A percentile compares a stretch with the other conserved stretches of the same genome.
Conservation (phyloP, 2,797 vertebrate genomes). For the Notoglanidium macrostoma region DNA sequence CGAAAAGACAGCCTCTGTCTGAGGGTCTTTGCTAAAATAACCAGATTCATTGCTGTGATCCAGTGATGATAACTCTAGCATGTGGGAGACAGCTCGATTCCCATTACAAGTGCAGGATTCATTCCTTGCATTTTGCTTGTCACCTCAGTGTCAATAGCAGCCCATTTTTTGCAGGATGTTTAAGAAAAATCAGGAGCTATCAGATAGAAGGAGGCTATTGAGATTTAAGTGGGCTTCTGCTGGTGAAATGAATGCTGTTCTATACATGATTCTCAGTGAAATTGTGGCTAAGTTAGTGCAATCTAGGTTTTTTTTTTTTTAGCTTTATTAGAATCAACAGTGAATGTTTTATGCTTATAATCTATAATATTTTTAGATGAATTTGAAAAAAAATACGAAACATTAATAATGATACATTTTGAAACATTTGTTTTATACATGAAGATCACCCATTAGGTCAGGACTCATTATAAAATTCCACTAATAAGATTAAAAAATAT, state of each 20-base stretch:
- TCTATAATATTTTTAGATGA: not conserved
- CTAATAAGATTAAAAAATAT: conserved; percentile 9
- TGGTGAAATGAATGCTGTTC: conserved; percentile 56
- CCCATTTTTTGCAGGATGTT: conserved; percentile 67
- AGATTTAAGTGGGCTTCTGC: conserved; percentile 59
- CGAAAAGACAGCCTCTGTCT: conserved; percentile 69
- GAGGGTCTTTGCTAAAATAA: conserved; percentile 67
- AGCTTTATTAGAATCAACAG: not conserved
- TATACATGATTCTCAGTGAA: not conserved
- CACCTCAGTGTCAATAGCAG: conserved; percentile 68
- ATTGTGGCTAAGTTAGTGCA: not conserved
- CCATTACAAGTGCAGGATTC: conserved; percentile 72
- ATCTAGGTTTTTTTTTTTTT: not conserved
- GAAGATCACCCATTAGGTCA: not conserved
- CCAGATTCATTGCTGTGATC: conserved; percentile 72
- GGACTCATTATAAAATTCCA: conserved; percentile 1
- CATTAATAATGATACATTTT: not conserved
- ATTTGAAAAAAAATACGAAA: not conserved
- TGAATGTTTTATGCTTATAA: not conserved
- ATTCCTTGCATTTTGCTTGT: conserved; percentile 69
- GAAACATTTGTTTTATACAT: conserved; percentile 16
- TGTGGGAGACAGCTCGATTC: conserved; percentile 68
- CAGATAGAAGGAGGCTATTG: conserved; percentile 55
- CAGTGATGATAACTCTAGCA: conserved; percentile 68
- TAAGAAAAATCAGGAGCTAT: conserved; percentile 69